Evolutionary conservation across 37 sponge, comb jelly and placozoan genomes (phyloP).

Genomic region (Tethya wilhelma): DNA sequence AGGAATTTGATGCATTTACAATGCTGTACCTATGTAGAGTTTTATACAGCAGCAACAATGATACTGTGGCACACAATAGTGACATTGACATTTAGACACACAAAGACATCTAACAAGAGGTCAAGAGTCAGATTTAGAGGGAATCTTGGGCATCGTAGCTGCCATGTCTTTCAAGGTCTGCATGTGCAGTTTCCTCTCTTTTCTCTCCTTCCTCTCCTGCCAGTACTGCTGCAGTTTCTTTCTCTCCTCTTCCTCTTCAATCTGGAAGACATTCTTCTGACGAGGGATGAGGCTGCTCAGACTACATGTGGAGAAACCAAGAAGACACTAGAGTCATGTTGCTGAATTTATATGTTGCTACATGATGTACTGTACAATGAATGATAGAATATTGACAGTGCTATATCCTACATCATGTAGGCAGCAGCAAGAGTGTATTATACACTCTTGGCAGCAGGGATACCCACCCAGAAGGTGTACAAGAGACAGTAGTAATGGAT

Average conservation of each 20-base stretch:
- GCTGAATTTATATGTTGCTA: background rate
- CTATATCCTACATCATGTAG: too few relatives aligned
- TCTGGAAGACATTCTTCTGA: constrained; percentile 14
- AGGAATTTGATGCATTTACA: too few relatives aligned
- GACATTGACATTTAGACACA: too few relatives aligned
- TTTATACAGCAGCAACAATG: too few relatives aligned
- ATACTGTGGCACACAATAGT: too few relatives aligned
- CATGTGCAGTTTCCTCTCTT: too few relatives aligned
- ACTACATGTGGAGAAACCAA: background rate
- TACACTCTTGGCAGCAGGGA: background rate
- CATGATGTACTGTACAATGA: background rate
- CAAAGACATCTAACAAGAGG: too few relatives aligned
- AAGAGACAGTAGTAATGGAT: background rate
- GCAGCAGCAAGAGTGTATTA: too few relatives aligned
- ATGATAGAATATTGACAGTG: background rate
- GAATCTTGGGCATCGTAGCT: background rate
- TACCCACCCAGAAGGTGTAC: background rate
- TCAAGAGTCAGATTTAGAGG: background rate
- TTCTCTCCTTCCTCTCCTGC: constrained; percentile 9
- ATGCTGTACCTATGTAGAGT: too few relatives aligned
- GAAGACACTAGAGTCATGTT: background rate
- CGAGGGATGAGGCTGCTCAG: background rate
- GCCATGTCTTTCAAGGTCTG: background rate
- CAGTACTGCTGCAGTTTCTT: background rate
- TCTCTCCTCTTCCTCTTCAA: constrained; percentile 13